Evolutionary conservation across 2,888 invertebrate species (phyloP).

Genomic region (Plebejus argus): DNA sequence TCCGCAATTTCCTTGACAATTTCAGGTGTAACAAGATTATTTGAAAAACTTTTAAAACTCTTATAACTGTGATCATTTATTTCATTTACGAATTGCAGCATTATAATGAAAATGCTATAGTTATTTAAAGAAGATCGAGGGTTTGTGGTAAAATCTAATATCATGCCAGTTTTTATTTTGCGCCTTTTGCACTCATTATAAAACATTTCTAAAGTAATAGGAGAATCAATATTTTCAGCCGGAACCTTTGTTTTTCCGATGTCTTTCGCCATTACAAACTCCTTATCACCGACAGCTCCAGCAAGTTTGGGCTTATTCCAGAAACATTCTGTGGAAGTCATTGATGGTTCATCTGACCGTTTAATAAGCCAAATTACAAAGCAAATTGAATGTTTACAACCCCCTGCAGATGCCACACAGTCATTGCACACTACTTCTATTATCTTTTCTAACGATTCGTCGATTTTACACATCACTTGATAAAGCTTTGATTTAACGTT

Average conservation of each 20-base stretch:
- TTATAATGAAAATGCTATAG: not conserved
- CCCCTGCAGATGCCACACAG: constrained; percentile 1
- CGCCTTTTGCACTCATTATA: not conserved
- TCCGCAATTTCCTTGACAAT: not conserved
- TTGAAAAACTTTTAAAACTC: not conserved
- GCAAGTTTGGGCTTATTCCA: not conserved
- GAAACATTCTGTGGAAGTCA: not conserved
- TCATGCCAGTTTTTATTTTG: not conserved
- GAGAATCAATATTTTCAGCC: no score
- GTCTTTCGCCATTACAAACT: not conserved
- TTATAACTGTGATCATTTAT: not conserved
- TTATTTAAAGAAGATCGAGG: not conserved
- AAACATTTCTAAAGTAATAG: not conserved
- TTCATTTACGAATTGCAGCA: not conserved
- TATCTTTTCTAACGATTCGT: not conserved
- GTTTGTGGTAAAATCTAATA: not conserved
- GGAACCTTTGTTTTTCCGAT: not conserved
- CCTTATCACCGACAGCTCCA: not conserved
- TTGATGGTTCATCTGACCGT: not conserved
- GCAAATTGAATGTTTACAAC: not conserved
- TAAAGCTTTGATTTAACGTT: not conserved
- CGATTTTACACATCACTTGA: not conserved
- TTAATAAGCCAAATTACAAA: constrained; percentile 1
- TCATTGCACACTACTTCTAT: not conserved
- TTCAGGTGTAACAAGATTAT: not conserved